These are phyloP conservation scores for Stenichneumon culpator DNA, from an alignment of 2,888 invertebrate genomes.

Conservation along the genomic window DNA sequence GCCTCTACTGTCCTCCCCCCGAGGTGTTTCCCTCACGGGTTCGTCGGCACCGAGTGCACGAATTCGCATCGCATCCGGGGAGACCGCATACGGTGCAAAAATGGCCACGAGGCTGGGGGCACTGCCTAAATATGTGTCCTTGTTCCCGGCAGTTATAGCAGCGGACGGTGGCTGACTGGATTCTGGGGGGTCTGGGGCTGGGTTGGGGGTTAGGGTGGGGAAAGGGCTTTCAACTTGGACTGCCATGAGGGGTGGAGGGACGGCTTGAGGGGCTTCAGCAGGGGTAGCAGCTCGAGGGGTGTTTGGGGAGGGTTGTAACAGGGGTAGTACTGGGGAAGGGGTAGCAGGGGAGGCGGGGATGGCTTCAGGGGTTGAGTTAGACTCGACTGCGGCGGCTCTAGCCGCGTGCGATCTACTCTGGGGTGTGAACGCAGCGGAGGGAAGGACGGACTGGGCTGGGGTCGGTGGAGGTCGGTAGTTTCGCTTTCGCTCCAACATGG, in stretches of 20 bases:
- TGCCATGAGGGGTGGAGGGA: background rate
- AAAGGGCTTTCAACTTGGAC: too few species aligned
- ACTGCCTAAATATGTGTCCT: background rate
- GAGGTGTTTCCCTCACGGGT: background rate
- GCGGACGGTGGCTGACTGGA: background rate
- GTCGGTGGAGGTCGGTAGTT: too few species aligned
- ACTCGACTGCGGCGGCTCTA: too few species aligned
- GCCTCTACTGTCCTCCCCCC: background rate
- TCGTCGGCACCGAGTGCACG: background rate
- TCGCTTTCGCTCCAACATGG: background rate
- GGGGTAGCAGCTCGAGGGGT: too few species aligned
- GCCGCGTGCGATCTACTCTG: fast-evolving
- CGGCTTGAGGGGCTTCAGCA: background rate
- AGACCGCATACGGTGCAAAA: background rate
- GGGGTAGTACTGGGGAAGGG: too few species aligned
- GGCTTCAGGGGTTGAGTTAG: too few species aligned
- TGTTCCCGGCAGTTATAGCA: background rate
- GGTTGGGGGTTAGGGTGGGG: too few species aligned
- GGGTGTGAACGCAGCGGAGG: too few species aligned
- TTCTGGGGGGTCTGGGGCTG: background rate
- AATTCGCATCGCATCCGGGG: background rate
- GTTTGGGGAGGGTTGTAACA: too few species aligned
- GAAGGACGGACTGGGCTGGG: too few species aligned
- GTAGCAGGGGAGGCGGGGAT: too few species aligned
- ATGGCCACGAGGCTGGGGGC: background rate